These are phyloP conservation scores for Neogale vison DNA, from an alignment of 2,113 vertebrate species.

Conservation along the genomic window DNA sequence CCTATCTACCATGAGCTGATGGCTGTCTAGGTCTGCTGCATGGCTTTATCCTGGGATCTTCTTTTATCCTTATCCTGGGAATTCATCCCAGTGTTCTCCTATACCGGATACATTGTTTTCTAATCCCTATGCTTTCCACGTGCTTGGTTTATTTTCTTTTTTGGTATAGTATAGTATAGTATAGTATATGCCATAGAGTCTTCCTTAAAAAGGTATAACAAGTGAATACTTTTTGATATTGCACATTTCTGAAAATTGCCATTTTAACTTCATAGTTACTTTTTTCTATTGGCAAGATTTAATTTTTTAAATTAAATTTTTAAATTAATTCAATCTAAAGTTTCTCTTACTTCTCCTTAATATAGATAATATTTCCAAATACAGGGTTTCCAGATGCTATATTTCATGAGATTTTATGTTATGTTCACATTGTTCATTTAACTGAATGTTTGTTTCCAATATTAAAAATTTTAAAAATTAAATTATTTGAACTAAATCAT, in stretches of 20 bases:
- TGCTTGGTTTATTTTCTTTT: not conserved
- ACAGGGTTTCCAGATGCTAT: not conserved
- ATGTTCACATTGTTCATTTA: not conserved
- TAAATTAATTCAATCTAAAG: not conserved
- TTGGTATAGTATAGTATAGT: not conserved
- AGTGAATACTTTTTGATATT: not conserved
- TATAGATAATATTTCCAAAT: not conserved
- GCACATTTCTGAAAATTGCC: not conserved
- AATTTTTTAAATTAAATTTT: no score
- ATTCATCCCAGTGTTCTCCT: not conserved
- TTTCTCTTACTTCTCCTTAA: not conserved
- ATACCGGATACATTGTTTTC: not conserved
- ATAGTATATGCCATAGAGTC: not conserved
- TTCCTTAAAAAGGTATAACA: not conserved
- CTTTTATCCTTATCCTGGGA: not conserved
- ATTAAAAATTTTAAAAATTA: not conserved
- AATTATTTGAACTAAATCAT: not conserved
- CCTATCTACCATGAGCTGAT: not conserved
- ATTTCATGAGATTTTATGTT: not conserved
- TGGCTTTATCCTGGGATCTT: not conserved
- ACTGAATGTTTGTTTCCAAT: not conserved
- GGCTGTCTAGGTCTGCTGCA: not conserved
- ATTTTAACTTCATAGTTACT: not conserved
- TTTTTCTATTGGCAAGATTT: not conserved
- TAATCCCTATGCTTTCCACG: not conserved